A percentile compares a stretch with the other conserved stretches of the same genome.
These are phyloP conservation scores for Motacilla tschutschensis DNA, from an alignment of 2,113 vertebrate species.

Conservation along the genomic window DNA sequence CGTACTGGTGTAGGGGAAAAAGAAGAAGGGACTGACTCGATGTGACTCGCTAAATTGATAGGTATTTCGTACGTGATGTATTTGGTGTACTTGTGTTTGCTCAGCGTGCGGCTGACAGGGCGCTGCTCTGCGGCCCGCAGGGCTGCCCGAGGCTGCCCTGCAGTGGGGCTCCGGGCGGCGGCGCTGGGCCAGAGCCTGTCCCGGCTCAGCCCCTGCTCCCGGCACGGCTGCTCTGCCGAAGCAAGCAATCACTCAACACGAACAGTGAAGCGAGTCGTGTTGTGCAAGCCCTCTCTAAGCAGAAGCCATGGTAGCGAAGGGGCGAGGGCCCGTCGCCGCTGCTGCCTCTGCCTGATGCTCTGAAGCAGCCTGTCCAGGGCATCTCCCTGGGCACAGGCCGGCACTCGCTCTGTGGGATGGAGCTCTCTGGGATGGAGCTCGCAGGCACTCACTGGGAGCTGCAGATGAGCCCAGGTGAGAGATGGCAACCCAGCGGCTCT, in stretches of 20 bases:
- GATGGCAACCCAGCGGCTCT: neutral
- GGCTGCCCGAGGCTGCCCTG: neutral
- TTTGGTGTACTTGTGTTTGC: neutral
- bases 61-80: neutral
- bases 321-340: neutral
- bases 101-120: neutral
- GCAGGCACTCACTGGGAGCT: accelerated
- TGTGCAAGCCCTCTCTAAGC: accelerated
- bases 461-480: neutral
- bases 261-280: accelerated
- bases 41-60: neutral
- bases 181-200: neutral
- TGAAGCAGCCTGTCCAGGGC: accelerated
- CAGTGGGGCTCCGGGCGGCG: accelerated
- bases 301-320: neutral
- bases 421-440: accelerated
- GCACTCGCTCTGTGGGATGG: too few relatives aligned
- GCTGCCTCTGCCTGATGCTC: neutral
- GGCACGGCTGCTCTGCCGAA: accelerated
- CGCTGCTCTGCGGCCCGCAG: accelerated
- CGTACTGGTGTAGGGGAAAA: neutral
- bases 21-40: neutral
- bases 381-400: neutral
- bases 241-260: accelerated
- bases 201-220: neutral